A percentile compares a stretch with the other conserved stretches of the same genome.
Conservation (phyloP, 1,140 invertebrate species). For the Doryteuthis pealeii region DNA sequence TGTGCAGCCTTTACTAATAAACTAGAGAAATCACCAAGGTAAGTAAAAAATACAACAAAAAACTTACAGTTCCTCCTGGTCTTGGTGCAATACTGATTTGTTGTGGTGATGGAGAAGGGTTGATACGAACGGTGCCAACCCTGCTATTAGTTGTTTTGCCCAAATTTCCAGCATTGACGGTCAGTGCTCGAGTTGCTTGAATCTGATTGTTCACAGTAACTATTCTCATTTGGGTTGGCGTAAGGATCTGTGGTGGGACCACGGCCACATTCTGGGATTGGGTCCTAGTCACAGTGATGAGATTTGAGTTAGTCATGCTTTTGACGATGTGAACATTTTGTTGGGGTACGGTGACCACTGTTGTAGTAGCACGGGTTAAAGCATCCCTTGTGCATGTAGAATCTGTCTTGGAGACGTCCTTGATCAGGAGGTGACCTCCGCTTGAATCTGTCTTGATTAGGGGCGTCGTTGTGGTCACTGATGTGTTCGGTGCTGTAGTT, state of each 20-base stretch:
- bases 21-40: too few species aligned
- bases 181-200: conserved; percentile 75
- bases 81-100: conserved; percentile 76
- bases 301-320: conserved; percentile 26
- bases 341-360: neutral
- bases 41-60: too few species aligned
- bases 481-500: neutral
- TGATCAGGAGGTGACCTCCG: neutral
- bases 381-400: neutral
- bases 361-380: neutral
- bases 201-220: conserved; percentile 67
- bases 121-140: conserved; percentile 18
- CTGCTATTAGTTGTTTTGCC: conserved; percentile 49
- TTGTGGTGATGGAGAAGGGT: conserved; percentile 57
- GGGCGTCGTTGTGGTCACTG: neutral
- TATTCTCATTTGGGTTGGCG: conserved; percentile 5
- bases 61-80: conserved; percentile 63
- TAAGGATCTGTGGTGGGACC: conserved; percentile 46
- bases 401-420: neutral
- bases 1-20: too few species aligned
- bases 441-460: neutral
- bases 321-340: conserved; percentile 12
- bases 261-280: conserved; percentile 45
- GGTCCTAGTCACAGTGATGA: conserved; percentile 41
- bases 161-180: conserved; percentile 47